Evolutionary conservation across 1,140 invertebrate genomes (phyloP).

Genomic region (Probaryconus sp.): DNA sequence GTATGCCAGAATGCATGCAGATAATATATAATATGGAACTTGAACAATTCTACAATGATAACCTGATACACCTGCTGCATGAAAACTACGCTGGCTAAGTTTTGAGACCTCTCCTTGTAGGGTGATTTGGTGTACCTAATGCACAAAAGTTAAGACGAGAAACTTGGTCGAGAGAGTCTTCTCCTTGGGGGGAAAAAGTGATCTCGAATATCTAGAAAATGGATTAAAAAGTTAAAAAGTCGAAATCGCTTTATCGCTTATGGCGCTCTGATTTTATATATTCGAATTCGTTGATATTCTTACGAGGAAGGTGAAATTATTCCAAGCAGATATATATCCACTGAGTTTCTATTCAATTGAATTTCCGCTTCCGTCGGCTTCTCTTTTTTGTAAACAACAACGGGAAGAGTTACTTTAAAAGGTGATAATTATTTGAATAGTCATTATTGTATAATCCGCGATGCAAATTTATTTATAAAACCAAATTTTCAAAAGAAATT

Average conservation of each 20-base stretch:
- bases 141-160: slow-evolving; percentile 29
- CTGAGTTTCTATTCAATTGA: background rate
- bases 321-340: background rate
- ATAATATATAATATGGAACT: slow-evolving; percentile 53
- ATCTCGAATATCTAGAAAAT: slow-evolving; percentile 18
- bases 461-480: too few relatives aligned
- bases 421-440: background rate
- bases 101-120: slow-evolving; percentile 25
- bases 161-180: slow-evolving; percentile 30
- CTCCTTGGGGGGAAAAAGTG: slow-evolving; percentile 8
- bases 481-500: slow-evolving; percentile 13
- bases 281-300: slow-evolving; percentile 8
- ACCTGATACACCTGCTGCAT: slow-evolving; percentile 57
- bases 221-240: slow-evolving; percentile 47
- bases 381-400: too few relatives aligned
- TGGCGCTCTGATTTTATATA: slow-evolving; percentile 6
- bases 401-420: background rate
- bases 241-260: slow-evolving; percentile 29
- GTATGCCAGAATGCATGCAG: slow-evolving; percentile 20
- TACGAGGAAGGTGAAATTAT: background rate
- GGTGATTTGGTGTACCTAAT: slow-evolving; percentile 29
- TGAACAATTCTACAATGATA: slow-evolving; percentile 57
- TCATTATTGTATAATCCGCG: slow-evolving; percentile 7
- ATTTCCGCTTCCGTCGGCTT: background rate
- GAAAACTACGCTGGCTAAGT: slow-evolving; percentile 46